Percentiles rank a stretch among this genome's conserved stretches.
These are phyloP conservation scores for Oithona nana DNA, from an alignment of 2,888 invertebrate species.

Conservation along the genomic window DNA sequence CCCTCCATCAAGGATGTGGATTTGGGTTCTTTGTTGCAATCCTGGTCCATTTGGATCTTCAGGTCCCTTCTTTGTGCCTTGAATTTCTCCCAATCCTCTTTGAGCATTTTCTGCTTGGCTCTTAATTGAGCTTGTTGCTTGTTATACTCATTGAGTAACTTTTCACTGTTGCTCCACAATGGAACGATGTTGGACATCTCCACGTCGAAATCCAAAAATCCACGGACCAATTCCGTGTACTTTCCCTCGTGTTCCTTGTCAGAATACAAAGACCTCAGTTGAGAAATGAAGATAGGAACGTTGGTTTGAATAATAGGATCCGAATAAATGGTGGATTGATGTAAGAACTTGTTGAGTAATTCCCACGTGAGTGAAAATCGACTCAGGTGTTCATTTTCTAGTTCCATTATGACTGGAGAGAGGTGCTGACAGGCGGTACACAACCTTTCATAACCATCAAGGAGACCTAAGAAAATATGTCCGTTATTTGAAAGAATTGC, in stretches of 20 bases:
- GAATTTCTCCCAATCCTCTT: slow-evolving; percentile 33
- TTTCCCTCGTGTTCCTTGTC: slow-evolving; percentile 24
- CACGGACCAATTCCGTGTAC: slow-evolving; percentile 32
- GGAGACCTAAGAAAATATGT: slow-evolving; percentile 32
- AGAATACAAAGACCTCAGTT: slow-evolving; percentile 22
- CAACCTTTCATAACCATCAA: slow-evolving; percentile 42
- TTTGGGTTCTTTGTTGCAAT: background rate
- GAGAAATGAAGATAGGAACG: slow-evolving; percentile 35
- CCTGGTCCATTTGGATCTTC: background rate
- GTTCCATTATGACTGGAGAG: slow-evolving; percentile 37
- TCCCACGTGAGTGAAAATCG: slow-evolving; percentile 46
- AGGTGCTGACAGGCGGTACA: slow-evolving; percentile 40
- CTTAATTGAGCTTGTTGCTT: slow-evolving; percentile 31
- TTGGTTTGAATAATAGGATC: slow-evolving; percentile 38
- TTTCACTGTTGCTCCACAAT: slow-evolving; percentile 37
- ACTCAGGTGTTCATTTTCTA: slow-evolving; percentile 40
- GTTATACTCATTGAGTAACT: slow-evolving; percentile 34
- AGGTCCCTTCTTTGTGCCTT: slow-evolving; percentile 27
- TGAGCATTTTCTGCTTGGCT: slow-evolving; percentile 31
- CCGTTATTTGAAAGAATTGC: background rate
- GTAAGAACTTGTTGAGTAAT: slow-evolving; percentile 44
- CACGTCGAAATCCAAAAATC: slow-evolving; percentile 37
- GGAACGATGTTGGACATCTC: slow-evolving; percentile 38
- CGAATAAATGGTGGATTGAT: slow-evolving; percentile 36
- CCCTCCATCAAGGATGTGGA: background rate